Conservation (phyloP, 2,888 invertebrate species). For the Eurois occulta region DNA sequence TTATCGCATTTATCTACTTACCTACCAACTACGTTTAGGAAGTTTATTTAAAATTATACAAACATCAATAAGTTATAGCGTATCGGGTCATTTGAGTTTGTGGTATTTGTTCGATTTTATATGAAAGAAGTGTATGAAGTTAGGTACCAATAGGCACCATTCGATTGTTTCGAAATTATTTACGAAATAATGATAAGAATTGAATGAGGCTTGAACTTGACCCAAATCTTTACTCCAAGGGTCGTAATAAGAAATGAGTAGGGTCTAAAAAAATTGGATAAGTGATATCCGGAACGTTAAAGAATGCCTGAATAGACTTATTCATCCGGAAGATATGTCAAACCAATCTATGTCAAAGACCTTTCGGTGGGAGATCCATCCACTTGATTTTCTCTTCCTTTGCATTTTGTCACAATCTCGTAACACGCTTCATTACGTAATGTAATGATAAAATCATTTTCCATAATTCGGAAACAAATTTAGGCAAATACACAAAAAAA, state of each 20-base stretch:
- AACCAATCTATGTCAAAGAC: constrained; percentile 45
- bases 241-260: constrained; percentile 11
- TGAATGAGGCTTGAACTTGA: constrained; percentile 9
- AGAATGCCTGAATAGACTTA: constrained; percentile 25
- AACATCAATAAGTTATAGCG: background rate
- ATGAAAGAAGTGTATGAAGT: background rate
- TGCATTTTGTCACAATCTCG: constrained; percentile 28
- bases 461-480: background rate
- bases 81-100: background rate
- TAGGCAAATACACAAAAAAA: background rate
- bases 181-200: constrained; percentile 4
- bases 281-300: constrained; percentile 13
- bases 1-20: background rate
- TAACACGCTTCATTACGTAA: constrained; percentile 20
- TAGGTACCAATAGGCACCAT: background rate
- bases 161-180: background rate
- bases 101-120: background rate
- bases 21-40: background rate
- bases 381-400: constrained; percentile 33
- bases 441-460: constrained; percentile 18
- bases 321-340: constrained; percentile 44
- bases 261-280: constrained; percentile 15
- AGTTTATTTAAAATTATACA: background rate
- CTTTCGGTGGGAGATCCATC: constrained; percentile 29
- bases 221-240: background rate